Evolutionary conservation across 2,113 vertebrate genomes (phyloP).

Genomic region (Anseranas semipalmata): DNA sequence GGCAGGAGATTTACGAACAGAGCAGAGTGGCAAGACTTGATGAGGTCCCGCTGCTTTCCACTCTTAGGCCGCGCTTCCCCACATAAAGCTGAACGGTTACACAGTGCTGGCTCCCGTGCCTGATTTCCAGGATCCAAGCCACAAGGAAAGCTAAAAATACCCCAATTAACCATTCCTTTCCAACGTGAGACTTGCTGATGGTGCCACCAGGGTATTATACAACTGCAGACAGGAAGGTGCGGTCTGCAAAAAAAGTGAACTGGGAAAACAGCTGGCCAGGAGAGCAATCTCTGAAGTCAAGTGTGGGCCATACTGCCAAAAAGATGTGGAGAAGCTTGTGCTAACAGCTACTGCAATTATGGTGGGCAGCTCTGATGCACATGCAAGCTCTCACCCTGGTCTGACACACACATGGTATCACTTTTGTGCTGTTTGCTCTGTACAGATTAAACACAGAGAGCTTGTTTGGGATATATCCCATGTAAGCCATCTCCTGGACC

Average conservation of each 20-base stretch:
- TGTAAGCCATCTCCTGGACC: background rate
- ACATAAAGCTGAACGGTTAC: background rate
- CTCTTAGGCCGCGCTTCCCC: background rate
- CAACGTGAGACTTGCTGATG: background rate
- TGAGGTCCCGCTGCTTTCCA: background rate
- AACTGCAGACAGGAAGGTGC: background rate
- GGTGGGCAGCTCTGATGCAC: background rate
- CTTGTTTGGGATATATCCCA: background rate
- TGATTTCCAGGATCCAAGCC: slow-evolving; percentile 4
- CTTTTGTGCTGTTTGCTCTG: background rate
- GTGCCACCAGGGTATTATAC: background rate
- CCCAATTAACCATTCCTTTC: slow-evolving; percentile 11
- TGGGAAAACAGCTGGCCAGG: background rate
- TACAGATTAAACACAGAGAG: background rate
- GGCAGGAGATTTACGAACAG: background rate
- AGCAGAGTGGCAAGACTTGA: background rate
- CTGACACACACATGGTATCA: background rate
- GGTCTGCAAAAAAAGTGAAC: background rate
- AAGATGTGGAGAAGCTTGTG: background rate
- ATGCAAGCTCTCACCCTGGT: background rate
- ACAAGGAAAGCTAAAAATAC: slow-evolving; percentile 23
- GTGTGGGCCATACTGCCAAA: rapidly evolving
- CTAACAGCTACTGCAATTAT: background rate
- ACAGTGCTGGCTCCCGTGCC: background rate
- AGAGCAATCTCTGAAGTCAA: background rate